A percentile compares a stretch with the other conserved stretches of the same genome.
These are phyloP conservation scores for Yponomeuta malinellus DNA, from an alignment of 2,888 invertebrate genomes.

Conservation along the genomic window DNA sequence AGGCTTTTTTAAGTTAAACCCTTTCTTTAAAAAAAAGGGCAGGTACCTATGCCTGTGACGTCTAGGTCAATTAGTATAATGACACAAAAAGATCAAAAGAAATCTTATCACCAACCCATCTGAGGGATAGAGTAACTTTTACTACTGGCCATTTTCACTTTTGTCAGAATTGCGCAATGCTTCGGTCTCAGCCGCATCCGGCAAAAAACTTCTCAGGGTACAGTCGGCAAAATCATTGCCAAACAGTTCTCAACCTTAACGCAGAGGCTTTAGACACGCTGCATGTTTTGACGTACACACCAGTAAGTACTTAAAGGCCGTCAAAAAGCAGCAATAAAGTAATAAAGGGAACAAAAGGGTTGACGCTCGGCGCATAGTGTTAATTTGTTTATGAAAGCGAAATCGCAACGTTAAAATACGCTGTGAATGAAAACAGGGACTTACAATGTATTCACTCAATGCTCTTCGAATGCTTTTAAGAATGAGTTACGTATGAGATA, in stretches of 20 bases:
- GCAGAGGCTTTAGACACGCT: neutral
- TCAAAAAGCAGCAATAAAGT: conserved; percentile 37
- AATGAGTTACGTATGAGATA: neutral
- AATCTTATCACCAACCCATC: conserved; percentile 9
- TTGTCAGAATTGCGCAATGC: conserved; percentile 63
- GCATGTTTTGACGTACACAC: neutral
- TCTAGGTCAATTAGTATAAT: neutral
- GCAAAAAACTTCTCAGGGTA: neutral
- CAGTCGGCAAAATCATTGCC: neutral
- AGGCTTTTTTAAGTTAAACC: neutral
- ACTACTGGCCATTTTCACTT: conserved; percentile 53
- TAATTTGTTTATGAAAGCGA: conserved; percentile 59
- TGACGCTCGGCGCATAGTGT: conserved; percentile 58
- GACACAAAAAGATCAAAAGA: conserved; percentile 1
- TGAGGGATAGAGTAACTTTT: conserved; percentile 5
- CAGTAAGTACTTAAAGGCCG: conserved; percentile 3
- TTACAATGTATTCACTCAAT: conserved; percentile 9
- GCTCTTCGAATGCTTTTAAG: neutral
- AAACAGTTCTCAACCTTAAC: neutral
- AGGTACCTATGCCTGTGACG: neutral
- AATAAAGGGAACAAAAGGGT: conserved; percentile 62
- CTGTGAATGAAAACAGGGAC: conserved; percentile 10
- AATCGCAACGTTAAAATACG: conserved; percentile 17
- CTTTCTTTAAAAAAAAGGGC: neutral
- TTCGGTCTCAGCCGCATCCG: conserved; percentile 20